phyloP scores from a whole-genome alignment of 2,113 vertebrate genomes.

The Psittacus erithacus region DNA sequence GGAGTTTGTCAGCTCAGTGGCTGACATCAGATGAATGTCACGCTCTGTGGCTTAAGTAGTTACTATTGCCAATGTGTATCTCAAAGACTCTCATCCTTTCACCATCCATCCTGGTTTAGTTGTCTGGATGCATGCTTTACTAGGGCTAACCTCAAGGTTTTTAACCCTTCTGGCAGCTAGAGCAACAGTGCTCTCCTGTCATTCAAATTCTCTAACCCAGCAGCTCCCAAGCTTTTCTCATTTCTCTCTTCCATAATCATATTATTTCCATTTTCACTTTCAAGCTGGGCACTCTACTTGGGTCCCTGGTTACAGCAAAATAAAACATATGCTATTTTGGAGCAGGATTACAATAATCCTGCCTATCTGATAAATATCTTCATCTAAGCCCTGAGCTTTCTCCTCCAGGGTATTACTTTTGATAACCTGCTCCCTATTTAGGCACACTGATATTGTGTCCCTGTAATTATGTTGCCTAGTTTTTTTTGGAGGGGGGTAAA shows the following conservation, averaged over 20 bases:
- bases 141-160: neutral
- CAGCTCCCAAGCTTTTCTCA: neutral
- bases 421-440: neutral
- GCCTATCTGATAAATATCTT: neutral
- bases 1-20: neutral
- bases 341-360: neutral
- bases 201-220: neutral
- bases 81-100: neutral
- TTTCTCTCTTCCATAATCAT: neutral
- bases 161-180: neutral
- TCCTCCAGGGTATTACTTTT: neutral
- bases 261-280: neutral
- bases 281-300: neutral
- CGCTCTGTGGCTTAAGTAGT: neutral
- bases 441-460: neutral
- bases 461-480: neutral
- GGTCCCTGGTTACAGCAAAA: rapidly evolving
- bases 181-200: rapidly evolving
- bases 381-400: neutral
- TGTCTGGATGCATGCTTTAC: neutral
- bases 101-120: neutral
- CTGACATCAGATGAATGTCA: neutral
- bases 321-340: neutral
- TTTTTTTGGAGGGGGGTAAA: neutral
- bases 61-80: neutral